Conservation (phyloP, 2,797 vertebrate genomes). For the Coranthus polyacanthus region DNA sequence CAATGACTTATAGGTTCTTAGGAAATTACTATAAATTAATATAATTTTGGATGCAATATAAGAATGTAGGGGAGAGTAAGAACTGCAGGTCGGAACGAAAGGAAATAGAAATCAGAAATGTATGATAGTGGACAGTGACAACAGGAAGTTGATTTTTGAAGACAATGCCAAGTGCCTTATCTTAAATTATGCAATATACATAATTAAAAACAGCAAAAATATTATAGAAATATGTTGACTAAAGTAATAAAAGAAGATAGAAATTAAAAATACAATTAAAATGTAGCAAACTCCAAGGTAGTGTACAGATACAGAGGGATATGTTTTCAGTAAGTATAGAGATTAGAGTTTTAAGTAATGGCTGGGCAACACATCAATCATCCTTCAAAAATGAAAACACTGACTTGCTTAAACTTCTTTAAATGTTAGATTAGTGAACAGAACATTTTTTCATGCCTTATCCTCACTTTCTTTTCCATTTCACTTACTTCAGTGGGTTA, state of each 20-base stretch:
- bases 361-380: background rate
- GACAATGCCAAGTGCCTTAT: slow-evolving; percentile 15
- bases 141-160: slow-evolving; percentile 43
- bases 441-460: slow-evolving; percentile 41
- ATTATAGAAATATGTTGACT: background rate
- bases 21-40: background rate
- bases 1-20: slow-evolving; percentile 11
- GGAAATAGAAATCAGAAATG: background rate
- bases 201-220: background rate
- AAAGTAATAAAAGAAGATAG: background rate
- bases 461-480: slow-evolving; percentile 43
- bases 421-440: slow-evolving; percentile 26
- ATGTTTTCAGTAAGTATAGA: background rate
- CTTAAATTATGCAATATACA: background rate
- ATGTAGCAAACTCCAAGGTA: no score
- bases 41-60: slow-evolving; percentile 9
- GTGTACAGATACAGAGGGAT: no score
- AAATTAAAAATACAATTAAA: background rate
- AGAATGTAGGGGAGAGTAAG: slow-evolving; percentile 59
- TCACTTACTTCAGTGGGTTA: slow-evolving; percentile 54
- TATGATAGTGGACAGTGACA: slow-evolving; percentile 27
- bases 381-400: slow-evolving; percentile 11
- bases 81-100: slow-evolving; percentile 30
- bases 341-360: slow-evolving; percentile 35
- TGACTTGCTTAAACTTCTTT: slow-evolving; percentile 19